Base-by-base conservation (phyloP, 1,140 invertebrate species). In the Tribolium castaneum region DNA sequence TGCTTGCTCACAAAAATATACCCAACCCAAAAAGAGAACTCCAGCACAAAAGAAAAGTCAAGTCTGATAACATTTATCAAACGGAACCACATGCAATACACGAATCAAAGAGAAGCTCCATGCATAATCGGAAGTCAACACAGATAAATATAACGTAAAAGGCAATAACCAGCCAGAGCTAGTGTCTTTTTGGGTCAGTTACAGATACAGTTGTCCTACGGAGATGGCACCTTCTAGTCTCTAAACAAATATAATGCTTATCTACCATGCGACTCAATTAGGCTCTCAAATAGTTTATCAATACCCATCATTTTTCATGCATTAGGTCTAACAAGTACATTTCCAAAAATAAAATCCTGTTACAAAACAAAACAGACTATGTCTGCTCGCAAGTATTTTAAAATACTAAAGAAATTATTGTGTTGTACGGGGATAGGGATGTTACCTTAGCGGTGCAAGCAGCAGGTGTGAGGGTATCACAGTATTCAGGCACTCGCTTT, bases 131-230 rank as follows among this genome's bases (percentile, higher is more conserved):
- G 30, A 35, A 75, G 56, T 25, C 51, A 73, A 73, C 71, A 73
- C 19, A 73, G 34, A 72, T 45, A 72, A 19, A 73, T 10, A 10
- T 39, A 35, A 39, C 70, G 39, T 51, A 54, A 70, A 70, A 70
- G 59, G 34, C 56, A 76, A 76, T 56, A 39, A 59, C 62, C 45
- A 16, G 50, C 62, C 25, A 70, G 56, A 66, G 51, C 49, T 16
- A 35, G 52, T 45, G 75, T 86, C 86, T 86, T 86, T 86, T 86
- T 86, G 86, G 85, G 86, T 85, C 82, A 82, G 85, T 86, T 86
- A 86, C 83, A 84, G 81, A 82, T 78, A 82, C 79, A 83, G 78
- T 76, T 76, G 45, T 74, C 76, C 78, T 82, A 84, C 78, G 62
- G 76, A 80, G 79, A 86, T 85, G 84, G 85, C 85, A 86, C 84